Conservation (phyloP, 2,797 vertebrate species). For the Miichthys miiuy region DNA sequence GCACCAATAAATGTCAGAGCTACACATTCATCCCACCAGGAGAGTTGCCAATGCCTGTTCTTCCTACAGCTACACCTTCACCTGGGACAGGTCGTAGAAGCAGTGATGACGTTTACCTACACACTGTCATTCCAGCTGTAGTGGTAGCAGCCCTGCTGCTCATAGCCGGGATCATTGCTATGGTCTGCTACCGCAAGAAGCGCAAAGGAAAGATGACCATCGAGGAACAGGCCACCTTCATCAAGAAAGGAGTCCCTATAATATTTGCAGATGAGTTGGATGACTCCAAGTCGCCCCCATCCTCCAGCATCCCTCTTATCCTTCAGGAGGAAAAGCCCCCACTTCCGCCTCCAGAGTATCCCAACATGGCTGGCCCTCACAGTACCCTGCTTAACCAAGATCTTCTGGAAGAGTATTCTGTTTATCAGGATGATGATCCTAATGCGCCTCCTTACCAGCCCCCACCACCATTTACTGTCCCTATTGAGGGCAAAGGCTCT, state of each 20-base stretch:
- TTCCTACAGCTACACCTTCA: constrained; percentile 82
- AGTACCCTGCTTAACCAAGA: constrained; percentile 96
- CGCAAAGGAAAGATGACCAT: constrained; percentile 98
- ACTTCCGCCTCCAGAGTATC: constrained; percentile 96
- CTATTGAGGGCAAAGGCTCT: constrained; percentile 97
- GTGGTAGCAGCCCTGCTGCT: constrained; percentile 97
- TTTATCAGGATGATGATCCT: constrained; percentile 96
- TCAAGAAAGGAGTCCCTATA: constrained; percentile 98
- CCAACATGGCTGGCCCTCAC: constrained; percentile 95
- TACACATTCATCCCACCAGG: constrained; percentile 90
- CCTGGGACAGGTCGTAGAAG: constrained; percentile 91
- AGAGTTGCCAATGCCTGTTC: constrained; percentile 78
- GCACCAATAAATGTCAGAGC: constrained; percentile 91
- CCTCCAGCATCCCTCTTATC: constrained; percentile 98
- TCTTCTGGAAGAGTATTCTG: constrained; percentile 93
- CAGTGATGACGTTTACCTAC: constrained; percentile 95
- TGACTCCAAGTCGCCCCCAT: constrained; percentile 97
- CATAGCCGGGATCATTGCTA: constrained; percentile 95
- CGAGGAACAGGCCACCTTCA: constrained; percentile 99
- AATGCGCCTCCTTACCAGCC: constrained; percentile 97
- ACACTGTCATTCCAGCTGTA: constrained; percentile 97
- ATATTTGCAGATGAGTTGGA: constrained; percentile 98
- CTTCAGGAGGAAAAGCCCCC: constrained; percentile 99
- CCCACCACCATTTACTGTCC: constrained; percentile 95
- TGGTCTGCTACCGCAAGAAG: constrained; percentile 99